phyloP scores from a whole-genome alignment of 2,888 invertebrate genomes.

The Epinotia brunnichana region DNA sequence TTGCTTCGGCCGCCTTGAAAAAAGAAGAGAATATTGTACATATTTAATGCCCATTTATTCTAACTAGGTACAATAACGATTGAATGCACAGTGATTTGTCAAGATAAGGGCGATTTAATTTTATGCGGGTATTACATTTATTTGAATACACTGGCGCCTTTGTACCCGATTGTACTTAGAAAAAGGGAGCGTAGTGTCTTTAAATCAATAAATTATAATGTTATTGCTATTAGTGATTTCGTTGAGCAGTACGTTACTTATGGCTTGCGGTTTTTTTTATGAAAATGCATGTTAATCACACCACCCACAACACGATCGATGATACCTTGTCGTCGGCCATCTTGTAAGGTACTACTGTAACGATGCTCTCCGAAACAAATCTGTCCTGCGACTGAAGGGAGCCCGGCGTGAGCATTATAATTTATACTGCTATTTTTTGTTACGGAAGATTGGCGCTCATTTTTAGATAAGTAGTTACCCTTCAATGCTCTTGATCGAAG shows the following conservation, averaged over 20 bases:
- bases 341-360: conserved; percentile 46
- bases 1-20: conserved; percentile 72
- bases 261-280: background rate
- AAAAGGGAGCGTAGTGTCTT: background rate
- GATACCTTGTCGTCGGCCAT: conserved; percentile 74
- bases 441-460: conserved; percentile 69
- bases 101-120: background rate
- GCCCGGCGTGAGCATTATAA: conserved; percentile 57
- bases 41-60: background rate
- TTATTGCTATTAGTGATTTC: background rate
- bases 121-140: background rate
- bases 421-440: conserved; percentile 69
- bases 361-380: conserved; percentile 53
- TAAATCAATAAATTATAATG: background rate
- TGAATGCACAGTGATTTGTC: background rate
- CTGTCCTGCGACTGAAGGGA: conserved; percentile 67
- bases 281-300: background rate
- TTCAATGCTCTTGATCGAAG: conserved; percentile 70
- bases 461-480: conserved; percentile 71
- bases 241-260: background rate
- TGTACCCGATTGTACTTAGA: background rate
- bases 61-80: background rate
- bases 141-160: background rate
- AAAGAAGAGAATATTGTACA: conserved; percentile 44
- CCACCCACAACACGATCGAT: conserved; percentile 19